Evolutionary conservation across 1,140 invertebrate species (phyloP).

Genomic region (Drosophila pectinifera): DNA sequence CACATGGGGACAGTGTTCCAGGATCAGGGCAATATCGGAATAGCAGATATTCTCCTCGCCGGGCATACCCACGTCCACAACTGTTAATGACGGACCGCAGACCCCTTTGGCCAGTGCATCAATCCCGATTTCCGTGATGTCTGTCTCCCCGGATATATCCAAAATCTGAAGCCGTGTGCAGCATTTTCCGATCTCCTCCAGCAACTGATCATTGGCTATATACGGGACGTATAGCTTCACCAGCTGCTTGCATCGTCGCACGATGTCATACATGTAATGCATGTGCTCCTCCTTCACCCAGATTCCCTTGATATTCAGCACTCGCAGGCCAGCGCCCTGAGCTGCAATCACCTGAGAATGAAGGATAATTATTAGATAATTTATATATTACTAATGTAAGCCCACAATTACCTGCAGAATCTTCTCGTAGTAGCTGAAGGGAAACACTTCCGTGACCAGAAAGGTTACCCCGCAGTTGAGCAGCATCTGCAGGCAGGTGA

Average conservation of each 20-base stretch:
- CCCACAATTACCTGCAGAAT: constrained; percentile 87
- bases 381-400: too few relatives aligned
- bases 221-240: constrained; percentile 88
- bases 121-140: constrained; percentile 87
- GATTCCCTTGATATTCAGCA: constrained; percentile 89
- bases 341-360: constrained; percentile 86
- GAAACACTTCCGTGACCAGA: constrained; percentile 88
- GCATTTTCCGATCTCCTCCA: constrained; percentile 87
- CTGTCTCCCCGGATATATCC: constrained; percentile 88
- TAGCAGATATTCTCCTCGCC: constrained; percentile 88
- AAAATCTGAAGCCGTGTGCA: constrained; percentile 87
- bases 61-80: constrained; percentile 88
- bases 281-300: constrained; percentile 89
- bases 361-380: not conserved
- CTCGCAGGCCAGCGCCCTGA: constrained; percentile 87
- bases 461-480: constrained; percentile 88
- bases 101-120: constrained; percentile 86
- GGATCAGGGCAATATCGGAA: constrained; percentile 87
- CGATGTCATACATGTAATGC: constrained; percentile 87
- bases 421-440: constrained; percentile 88
- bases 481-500: constrained; percentile 87
- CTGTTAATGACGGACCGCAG: constrained; percentile 86
- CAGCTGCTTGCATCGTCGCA: constrained; percentile 86
- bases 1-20: constrained; percentile 87
- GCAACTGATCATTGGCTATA: constrained; percentile 88